Evolutionary conservation across 1,140 invertebrate species (phyloP).

Genomic region (Dendrolimus punctatus): DNA sequence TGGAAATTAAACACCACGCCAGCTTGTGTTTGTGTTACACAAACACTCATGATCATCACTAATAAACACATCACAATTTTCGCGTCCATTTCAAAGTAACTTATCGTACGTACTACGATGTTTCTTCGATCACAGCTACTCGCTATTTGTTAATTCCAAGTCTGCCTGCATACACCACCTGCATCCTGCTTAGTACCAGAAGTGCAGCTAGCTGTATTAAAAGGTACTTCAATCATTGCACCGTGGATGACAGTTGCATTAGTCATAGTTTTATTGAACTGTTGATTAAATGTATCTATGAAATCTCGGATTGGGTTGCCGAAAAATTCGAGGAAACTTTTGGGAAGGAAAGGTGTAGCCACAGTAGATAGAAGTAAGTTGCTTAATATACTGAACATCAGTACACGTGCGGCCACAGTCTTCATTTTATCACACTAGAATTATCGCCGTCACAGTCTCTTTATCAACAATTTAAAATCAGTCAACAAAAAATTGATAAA

Average conservation of each 20-base stretch:
- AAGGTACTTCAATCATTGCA: slow-evolving; percentile 52
- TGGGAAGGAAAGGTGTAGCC: slow-evolving; percentile 23
- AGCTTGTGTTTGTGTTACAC: slow-evolving; percentile 15
- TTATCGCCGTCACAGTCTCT: slow-evolving; percentile 17
- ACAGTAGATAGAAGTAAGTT: slow-evolving; percentile 28
- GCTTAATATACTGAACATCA: slow-evolving; percentile 39
- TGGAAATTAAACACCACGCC: slow-evolving; percentile 50
- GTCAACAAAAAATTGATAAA: slow-evolving; percentile 18
- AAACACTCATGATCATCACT: slow-evolving; percentile 22
- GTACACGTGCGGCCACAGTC: slow-evolving; percentile 37
- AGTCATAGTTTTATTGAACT: background rate
- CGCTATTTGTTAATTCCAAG: slow-evolving; percentile 35
- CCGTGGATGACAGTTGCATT: background rate
- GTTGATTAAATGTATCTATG: slow-evolving; percentile 12
- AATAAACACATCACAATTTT: slow-evolving; percentile 43
- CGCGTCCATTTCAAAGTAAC: slow-evolving; percentile 54
- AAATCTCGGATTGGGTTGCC: slow-evolving; percentile 50
- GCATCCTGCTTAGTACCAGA: slow-evolving; percentile 33
- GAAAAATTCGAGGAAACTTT: slow-evolving; percentile 39
- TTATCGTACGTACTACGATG: slow-evolving; percentile 40
- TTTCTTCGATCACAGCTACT: slow-evolving; percentile 12
- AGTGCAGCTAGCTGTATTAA: slow-evolving; percentile 29
- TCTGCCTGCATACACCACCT: slow-evolving; percentile 46
- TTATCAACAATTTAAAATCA: slow-evolving; percentile 32
- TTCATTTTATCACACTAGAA: slow-evolving; percentile 40